These are phyloP conservation scores for Clunio marinus DNA, from an alignment of 2,888 invertebrate species.

Conservation along the genomic window DNA sequence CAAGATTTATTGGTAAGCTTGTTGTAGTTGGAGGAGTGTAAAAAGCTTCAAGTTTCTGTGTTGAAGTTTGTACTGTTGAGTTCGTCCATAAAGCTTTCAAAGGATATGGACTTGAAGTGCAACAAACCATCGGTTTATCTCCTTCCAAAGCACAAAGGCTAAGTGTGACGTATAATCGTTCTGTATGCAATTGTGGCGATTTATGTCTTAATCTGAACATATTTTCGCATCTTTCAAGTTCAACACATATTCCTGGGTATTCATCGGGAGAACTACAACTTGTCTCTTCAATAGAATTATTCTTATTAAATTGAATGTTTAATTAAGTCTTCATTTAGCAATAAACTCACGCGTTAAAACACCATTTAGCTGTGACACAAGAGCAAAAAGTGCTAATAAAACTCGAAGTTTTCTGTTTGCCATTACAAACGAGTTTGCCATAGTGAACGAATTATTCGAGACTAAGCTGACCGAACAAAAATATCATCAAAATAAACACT, in stretches of 20 bases:
- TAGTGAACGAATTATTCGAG: not conserved
- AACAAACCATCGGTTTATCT: conserved; percentile 3
- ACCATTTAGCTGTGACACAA: not conserved
- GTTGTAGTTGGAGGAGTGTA: no score
- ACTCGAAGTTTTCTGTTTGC: not conserved
- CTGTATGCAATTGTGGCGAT: not conserved
- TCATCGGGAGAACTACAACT: conserved; percentile 20
- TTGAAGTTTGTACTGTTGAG: not conserved
- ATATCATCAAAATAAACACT: no score
- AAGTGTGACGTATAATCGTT: conserved; percentile 13
- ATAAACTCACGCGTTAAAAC: not conserved
- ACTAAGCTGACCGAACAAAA: no score
- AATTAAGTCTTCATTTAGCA: not conserved
- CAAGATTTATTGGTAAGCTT: no score
- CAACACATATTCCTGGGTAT: not conserved
- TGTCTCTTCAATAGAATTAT: not conserved
- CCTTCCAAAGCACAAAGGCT: conserved; percentile 1
- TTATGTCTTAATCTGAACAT: not conserved
- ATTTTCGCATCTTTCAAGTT: not conserved
- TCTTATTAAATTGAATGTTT: not conserved
- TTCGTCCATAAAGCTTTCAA: not conserved
- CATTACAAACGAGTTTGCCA: not conserved
- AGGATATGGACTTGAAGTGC: not conserved
- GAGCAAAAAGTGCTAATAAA: not conserved
- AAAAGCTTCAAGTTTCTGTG: no score